phyloP scores from a whole-genome alignment of 2,797 vertebrate genomes.

The Ataeniobius toweri region DNA sequence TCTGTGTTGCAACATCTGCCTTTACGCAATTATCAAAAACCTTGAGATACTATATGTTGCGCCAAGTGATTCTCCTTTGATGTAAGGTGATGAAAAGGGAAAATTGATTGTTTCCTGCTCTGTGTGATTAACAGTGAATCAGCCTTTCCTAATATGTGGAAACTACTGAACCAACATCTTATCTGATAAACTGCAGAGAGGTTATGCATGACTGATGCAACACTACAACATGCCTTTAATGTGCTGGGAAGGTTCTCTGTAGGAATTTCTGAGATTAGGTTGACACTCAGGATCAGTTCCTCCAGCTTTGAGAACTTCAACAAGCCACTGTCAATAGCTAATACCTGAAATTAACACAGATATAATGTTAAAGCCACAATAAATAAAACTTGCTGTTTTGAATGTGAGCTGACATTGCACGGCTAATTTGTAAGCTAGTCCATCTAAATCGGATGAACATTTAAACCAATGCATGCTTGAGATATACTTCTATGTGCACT shows the following conservation, averaged over 20 bases:
- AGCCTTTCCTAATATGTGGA: background rate
- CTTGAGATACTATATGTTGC: background rate
- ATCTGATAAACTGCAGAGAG: slow-evolving; percentile 10
- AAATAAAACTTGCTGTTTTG: background rate
- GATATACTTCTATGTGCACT: background rate
- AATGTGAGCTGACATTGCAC: background rate
- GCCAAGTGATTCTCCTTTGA: background rate
- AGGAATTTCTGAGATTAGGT: slow-evolving; percentile 79
- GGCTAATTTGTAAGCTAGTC: too few species aligned
- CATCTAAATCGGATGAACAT: background rate
- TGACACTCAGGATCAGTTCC: slow-evolving; percentile 85
- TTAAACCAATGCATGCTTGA: background rate
- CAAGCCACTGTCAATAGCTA: slow-evolving; percentile 78
- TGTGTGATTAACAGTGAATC: background rate
- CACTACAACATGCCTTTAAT: slow-evolving; percentile 76
- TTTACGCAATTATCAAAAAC: background rate
- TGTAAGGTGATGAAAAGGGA: background rate
- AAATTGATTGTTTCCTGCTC: background rate
- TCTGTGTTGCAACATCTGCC: background rate
- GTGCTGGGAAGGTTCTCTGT: slow-evolving; percentile 79
- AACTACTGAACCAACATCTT: background rate
- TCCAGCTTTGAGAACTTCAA: slow-evolving; percentile 84
- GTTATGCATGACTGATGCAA: background rate
- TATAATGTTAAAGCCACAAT: background rate
- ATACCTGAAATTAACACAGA: slow-evolving; percentile 74